Conservation (phyloP, 2,888 invertebrate genomes). For the Formica aserva region DNA sequence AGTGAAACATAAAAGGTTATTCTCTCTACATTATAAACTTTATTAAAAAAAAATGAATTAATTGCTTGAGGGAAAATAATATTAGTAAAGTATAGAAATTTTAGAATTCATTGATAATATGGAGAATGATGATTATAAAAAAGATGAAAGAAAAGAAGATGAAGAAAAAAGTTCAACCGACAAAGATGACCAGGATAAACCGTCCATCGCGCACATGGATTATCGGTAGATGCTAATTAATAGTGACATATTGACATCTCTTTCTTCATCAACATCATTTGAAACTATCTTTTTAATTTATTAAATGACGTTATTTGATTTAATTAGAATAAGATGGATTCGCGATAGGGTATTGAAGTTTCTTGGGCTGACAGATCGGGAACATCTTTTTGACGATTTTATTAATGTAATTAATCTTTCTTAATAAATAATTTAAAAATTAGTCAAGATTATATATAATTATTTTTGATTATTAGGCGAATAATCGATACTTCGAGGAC, state of each 20-base stretch:
- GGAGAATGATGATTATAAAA: neutral
- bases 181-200: neutral
- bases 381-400: constrained; percentile 80
- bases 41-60: neutral
- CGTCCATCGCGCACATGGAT: constrained; percentile 52
- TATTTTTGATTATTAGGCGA: constrained; percentile 73
- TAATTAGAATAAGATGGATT: constrained; percentile 89
- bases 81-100: neutral
- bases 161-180: constrained; percentile 13
- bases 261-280: neutral
- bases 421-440: constrained; percentile 14
- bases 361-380: constrained; percentile 86
- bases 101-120: neutral
- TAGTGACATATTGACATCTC: neutral
- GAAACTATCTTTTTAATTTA: neutral
- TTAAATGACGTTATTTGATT: neutral
- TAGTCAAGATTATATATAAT: constrained; percentile 15
- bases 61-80: neutral
- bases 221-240: constrained; percentile 60
- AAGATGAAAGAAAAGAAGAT: neutral
- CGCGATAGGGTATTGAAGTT: constrained; percentile 88
- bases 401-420: constrained; percentile 77
- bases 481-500: constrained; percentile 87
- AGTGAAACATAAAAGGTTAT: constrained; percentile 15
- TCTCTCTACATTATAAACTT: neutral